These are phyloP conservation scores for Cataglyphis altisquamis DNA, from an alignment of 2,888 invertebrate genomes.

Conservation along the genomic window DNA sequence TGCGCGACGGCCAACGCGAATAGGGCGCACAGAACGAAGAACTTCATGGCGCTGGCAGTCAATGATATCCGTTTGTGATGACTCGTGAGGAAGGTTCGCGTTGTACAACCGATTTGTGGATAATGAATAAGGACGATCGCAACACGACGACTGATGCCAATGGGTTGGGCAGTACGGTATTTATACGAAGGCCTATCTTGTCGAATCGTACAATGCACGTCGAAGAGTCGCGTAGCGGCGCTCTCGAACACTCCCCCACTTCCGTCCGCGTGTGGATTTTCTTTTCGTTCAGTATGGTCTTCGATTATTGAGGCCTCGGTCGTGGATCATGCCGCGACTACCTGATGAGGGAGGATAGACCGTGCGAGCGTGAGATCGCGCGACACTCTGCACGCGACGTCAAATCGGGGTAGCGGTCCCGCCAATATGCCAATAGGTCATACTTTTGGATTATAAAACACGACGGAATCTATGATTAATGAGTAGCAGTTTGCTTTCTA, in stretches of 20 bases:
- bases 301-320: constrained; percentile 85
- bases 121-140: constrained; percentile 76
- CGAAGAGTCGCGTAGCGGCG: constrained; percentile 57
- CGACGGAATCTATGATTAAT: constrained; percentile 57
- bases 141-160: constrained; percentile 83
- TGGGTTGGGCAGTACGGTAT: constrained; percentile 82
- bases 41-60: constrained; percentile 73
- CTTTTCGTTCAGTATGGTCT: constrained; percentile 86
- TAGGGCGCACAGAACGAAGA: constrained; percentile 85
- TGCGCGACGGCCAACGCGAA: constrained; percentile 89
- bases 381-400: constrained; percentile 42
- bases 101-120: constrained; percentile 48
- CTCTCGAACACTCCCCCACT: constrained; percentile 75
- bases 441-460: constrained; percentile 52
- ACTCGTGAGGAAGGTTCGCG: constrained; percentile 49
- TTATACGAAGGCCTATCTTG: constrained; percentile 82
- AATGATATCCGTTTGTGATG: constrained; percentile 35
- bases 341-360: constrained; percentile 62
- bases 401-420: constrained; percentile 34
- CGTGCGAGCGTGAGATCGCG: constrained; percentile 54
- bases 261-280: constrained; percentile 81
- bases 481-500: constrained; percentile 58
- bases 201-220: constrained; percentile 61
- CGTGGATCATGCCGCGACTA: constrained; percentile 79
- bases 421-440: constrained; percentile 51